Evolutionary conservation across 2,888 invertebrate genomes (phyloP), one percentile per base, ranked within the genome.

Genomic region (Vanessa cardui): DNA sequence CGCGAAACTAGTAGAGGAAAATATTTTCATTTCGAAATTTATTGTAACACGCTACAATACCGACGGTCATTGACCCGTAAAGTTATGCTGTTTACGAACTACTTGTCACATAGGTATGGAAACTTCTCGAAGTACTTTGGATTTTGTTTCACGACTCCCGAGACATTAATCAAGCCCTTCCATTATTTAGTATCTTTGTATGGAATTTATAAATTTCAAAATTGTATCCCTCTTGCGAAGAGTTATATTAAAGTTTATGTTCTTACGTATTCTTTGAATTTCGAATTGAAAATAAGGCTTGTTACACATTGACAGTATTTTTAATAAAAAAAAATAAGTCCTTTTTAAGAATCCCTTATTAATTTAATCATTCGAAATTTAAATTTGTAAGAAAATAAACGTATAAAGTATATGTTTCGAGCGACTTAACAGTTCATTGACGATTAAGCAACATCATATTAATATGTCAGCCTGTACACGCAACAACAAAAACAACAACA

Each of bases 41-140:
- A 33, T 33, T 18, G 33, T 12, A 3, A 56, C 39, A 39, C 18
- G 39, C 39, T 12, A 64, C 54, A 67, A 67, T 60, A 63, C 45
- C 58, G 45, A 56, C 59, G 58, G 64, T 61, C 64, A 46, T 58
- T 31, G 70, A 64, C 64, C 59, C 64, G 44, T 70, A 68, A 62
- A 50, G 46, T 45, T 47, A 58, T 54, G 52, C 50, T 45, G 44
- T 52, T 58, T 50, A 49, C 56, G 56, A 39, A 56, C 33, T 56
- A 63, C 49, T 39, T 58, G 50, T 52, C 44, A 18, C 56, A 62
- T 59, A 63, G 58, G 44, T 67, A 49, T 18, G 20, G 58, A 33
- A 63, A 63, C 16, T 50, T 63, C 50, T 47, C 44, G 31, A 67
- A 63, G 39, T 46, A 7, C 6, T 47, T 56, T 39, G 39, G 9